Conservation (phyloP, 2,113 vertebrate genomes). For the Eretmochelys imbricata region DNA sequence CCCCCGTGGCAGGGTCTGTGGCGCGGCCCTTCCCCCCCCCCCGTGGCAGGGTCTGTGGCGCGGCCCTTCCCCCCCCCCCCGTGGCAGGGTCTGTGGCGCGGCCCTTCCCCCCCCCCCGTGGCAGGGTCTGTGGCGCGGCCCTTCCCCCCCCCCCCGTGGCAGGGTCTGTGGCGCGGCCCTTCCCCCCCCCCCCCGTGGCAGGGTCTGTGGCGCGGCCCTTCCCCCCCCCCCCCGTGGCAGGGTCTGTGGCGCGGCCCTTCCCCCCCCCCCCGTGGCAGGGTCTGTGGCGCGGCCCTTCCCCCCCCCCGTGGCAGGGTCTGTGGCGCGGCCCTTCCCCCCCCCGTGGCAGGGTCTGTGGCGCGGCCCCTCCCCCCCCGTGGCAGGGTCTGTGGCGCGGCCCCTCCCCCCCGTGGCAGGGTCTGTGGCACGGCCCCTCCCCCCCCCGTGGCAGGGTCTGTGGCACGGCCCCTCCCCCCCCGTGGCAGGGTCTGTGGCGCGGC, state of each 20-base stretch:
- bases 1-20: no score
- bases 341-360: no score
- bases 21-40: neutral
- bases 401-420: neutral
- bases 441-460: constrained; percentile 21
- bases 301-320: neutral
- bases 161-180: neutral
- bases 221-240: neutral
- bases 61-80: no score
- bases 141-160: neutral
- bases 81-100: no score
- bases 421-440: neutral
- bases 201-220: no score
- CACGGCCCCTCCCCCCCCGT: neutral
- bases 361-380: no score
- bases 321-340: constrained; percentile 31
- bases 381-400: neutral
- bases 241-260: neutral
- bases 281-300: no score
- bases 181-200: neutral
- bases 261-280: neutral
- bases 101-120: accelerated
- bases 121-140: neutral
- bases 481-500: neutral
- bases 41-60: neutral